Conservation (phyloP, 2,888 invertebrate genomes). For the Mesoligia furuncula region DNA sequence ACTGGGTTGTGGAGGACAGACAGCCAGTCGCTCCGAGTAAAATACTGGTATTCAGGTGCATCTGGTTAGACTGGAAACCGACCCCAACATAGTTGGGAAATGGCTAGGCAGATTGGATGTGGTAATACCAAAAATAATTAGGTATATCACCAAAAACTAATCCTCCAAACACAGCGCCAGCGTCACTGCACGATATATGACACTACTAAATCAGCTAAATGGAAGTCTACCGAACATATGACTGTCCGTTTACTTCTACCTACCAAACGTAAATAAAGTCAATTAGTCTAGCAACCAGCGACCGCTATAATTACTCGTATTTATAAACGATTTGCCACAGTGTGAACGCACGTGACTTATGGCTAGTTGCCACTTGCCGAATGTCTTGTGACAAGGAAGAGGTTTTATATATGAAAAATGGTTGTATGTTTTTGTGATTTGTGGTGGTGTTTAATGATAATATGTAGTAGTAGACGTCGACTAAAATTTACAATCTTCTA, state of each 20-base stretch:
- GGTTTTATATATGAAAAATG: slow-evolving; percentile 2
- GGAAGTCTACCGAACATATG: neutral
- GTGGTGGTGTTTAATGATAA: too few relatives aligned
- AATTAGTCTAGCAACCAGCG: slow-evolving; percentile 33
- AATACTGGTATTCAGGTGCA: too few relatives aligned
- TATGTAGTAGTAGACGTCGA: too few relatives aligned
- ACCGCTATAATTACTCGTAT: slow-evolving; percentile 17
- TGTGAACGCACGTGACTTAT: slow-evolving; percentile 51
- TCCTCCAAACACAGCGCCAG: neutral
- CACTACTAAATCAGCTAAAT: neutral
- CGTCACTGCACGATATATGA: neutral
- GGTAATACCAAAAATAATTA: too few relatives aligned
- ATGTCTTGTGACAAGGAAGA: neutral
- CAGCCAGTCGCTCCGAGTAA: too few relatives aligned
- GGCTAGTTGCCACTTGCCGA: neutral
- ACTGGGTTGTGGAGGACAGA: too few relatives aligned
- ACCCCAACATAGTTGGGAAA: too few relatives aligned
- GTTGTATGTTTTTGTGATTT: neutral
- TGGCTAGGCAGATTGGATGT: too few relatives aligned
- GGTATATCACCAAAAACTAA: too few relatives aligned
- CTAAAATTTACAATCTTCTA: too few relatives aligned
- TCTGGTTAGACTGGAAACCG: too few relatives aligned
- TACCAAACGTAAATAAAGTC: slow-evolving; percentile 23
- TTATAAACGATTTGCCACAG: slow-evolving; percentile 38
- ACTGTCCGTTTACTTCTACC: neutral